Evolutionary conservation across 2,797 vertebrate species (phyloP).

Genomic region (Microctenopoma stevenorrisi): DNA sequence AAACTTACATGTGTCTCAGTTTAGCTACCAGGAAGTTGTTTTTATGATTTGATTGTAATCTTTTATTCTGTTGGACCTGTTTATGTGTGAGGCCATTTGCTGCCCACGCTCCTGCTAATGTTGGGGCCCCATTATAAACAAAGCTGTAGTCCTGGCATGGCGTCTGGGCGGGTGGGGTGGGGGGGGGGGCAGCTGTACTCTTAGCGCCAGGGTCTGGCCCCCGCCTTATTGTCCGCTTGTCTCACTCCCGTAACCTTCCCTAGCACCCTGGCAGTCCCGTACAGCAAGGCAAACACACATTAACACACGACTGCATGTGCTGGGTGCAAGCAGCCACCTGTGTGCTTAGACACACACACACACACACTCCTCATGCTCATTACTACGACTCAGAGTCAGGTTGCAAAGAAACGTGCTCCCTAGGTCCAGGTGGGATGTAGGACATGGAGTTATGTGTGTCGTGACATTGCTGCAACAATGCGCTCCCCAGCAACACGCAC

Average conservation of each 20-base stretch:
- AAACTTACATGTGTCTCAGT: not conserved
- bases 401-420: conserved; percentile 70
- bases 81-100: conserved; percentile 36
- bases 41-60: not conserved
- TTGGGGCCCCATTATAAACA: conserved; percentile 24
- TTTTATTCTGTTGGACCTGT: conserved; percentile 23
- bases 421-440: conserved; percentile 64
- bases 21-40: not conserved
- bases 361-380: conserved; percentile 28
- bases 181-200: conserved; percentile 50
- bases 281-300: conserved; percentile 7
- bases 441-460: conserved; percentile 19
- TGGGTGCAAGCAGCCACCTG: conserved; percentile 45
- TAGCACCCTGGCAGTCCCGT: conserved; percentile 29
- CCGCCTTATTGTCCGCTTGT: conserved; percentile 66
- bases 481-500: not conserved
- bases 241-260: conserved; percentile 54
- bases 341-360: conserved; percentile 12
- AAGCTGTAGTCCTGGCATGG: conserved; percentile 18
- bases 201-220: conserved; percentile 53
- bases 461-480: conserved; percentile 26
- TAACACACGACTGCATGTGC: conserved; percentile 40
- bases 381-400: conserved; percentile 62
- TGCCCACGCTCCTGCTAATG: not conserved
- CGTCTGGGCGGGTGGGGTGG: conserved; percentile 10